These are phyloP conservation scores for Propithecus deckenii DNA, from an alignment of 2,797 vertebrate species.

Conservation along the genomic window DNA sequence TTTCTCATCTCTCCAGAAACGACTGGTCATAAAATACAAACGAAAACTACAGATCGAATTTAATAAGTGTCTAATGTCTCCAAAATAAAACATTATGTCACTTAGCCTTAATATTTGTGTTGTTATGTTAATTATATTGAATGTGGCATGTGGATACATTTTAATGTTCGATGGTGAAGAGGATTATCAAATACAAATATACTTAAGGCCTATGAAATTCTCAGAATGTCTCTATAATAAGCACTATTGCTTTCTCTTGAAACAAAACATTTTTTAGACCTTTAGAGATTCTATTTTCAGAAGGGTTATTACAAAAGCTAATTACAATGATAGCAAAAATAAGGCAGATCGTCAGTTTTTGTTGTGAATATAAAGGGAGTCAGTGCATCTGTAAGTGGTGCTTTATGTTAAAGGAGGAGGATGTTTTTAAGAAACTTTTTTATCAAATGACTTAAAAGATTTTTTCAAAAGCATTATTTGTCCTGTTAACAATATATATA, in stretches of 20 bases:
- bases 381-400: not conserved
- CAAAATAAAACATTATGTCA: not conserved
- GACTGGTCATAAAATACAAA: not conserved
- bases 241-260: not conserved
- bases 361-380: not conserved
- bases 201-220: not conserved
- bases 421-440: not conserved
- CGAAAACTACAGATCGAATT: not conserved
- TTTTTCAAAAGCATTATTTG: not conserved
- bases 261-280: conserved; percentile 17
- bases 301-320: conserved; percentile 8
- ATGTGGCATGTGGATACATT: not conserved
- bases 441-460: not conserved
- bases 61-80: not conserved
- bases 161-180: not conserved
- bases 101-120: not conserved
- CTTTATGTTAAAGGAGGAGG: not conserved
- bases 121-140: not conserved
- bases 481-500: not conserved
- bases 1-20: not conserved
- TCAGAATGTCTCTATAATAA: conserved; percentile 5
- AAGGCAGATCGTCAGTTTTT: not conserved
- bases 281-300: conserved; percentile 51
- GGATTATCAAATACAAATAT: conserved; percentile 18
- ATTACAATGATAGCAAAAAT: not conserved